Percentiles rank a stretch among this genome's conserved stretches.
These are phyloP conservation scores for Otolemur crassicaudatus DNA, from an alignment of 2,797 vertebrate species.

Conservation along the genomic window DNA sequence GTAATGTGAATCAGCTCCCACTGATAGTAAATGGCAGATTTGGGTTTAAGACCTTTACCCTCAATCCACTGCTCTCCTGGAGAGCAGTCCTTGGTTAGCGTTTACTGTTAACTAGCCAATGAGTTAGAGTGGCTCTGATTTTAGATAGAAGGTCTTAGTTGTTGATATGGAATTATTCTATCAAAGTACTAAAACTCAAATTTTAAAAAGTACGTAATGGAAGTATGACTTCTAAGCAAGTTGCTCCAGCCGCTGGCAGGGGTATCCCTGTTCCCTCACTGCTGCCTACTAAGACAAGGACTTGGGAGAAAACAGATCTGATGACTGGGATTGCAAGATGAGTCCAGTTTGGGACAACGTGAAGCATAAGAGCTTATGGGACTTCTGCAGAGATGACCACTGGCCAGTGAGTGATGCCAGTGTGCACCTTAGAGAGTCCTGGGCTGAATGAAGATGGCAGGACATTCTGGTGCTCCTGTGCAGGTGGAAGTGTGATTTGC, in stretches of 20 bases:
- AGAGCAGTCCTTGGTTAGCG: neutral
- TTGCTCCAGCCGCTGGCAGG: neutral
- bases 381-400: neutral
- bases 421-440: neutral
- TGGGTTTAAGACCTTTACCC: neutral
- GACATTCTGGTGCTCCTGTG: neutral
- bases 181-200: neutral
- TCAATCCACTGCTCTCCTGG: neutral
- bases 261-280: neutral
- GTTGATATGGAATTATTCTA: neutral
- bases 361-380: neutral
- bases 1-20: neutral
- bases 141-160: neutral
- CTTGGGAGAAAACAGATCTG: neutral
- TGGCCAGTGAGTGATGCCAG: neutral
- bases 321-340: neutral
- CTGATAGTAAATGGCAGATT: neutral
- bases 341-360: neutral
- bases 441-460: neutral
- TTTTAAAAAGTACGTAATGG: neutral
- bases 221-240: neutral
- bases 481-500: neutral
- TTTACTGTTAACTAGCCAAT: neutral
- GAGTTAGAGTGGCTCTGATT: neutral
- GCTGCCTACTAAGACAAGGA: neutral